Evolutionary conservation across 2,113 vertebrate species (phyloP).

Genomic region (Notothenia coriiceps): DNA sequence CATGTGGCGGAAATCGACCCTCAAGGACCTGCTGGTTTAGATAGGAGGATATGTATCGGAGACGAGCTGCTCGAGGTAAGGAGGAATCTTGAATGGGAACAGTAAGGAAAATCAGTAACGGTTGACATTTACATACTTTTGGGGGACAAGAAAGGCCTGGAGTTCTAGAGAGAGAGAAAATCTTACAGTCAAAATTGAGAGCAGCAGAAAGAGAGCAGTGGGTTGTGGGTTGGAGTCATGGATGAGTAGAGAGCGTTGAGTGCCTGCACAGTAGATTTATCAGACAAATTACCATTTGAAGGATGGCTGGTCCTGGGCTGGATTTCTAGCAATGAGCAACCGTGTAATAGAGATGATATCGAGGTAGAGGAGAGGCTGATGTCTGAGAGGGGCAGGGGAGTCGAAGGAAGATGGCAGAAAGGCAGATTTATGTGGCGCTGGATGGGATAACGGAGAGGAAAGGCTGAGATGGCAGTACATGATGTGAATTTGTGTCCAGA

Average conservation of each 20-base stretch:
- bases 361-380: slow-evolving; percentile 2
- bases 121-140: slow-evolving; percentile 27
- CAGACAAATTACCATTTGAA: slow-evolving; percentile 56
- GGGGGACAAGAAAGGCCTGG: background rate
- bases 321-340: slow-evolving; percentile 31
- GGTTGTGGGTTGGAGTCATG: slow-evolving; percentile 33
- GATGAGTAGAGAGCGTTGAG: background rate
- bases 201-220: slow-evolving; percentile 24
- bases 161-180: slow-evolving; percentile 24
- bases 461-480: background rate
- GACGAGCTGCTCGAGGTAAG: slow-evolving; percentile 96
- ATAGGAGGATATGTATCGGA: slow-evolving; percentile 90
- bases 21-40: slow-evolving; percentile 91
- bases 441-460: background rate
- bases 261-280: slow-evolving; percentile 34
- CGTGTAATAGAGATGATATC: slow-evolving; percentile 27
- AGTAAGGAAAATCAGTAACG: background rate
- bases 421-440: slow-evolving; percentile 24
- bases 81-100: background rate
- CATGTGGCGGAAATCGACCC: slow-evolving; percentile 92
- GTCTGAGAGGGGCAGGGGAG: background rate
- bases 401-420: slow-evolving; percentile 17
- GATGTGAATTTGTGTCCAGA: slow-evolving; percentile 81
- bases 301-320: slow-evolving; percentile 19
- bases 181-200: slow-evolving; percentile 22